phyloP scores from a whole-genome alignment of 2,888 invertebrate species.

The Colostygia pectinataria region DNA sequence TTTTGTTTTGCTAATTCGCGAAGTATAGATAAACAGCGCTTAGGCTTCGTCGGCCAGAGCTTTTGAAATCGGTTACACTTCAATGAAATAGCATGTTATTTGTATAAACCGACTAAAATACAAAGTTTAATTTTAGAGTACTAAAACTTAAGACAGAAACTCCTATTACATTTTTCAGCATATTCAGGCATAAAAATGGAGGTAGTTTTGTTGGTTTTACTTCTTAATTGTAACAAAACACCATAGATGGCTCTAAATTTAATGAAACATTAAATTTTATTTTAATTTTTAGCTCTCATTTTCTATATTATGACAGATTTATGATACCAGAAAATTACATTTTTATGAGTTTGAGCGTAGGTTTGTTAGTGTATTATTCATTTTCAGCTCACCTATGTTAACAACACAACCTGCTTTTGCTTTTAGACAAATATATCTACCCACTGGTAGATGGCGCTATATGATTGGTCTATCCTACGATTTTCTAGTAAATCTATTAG shows the following conservation, averaged over 20 bases:
- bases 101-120: slow-evolving; percentile 42
- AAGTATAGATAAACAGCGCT: slow-evolving; percentile 1
- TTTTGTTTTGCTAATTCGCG: slow-evolving; percentile 40
- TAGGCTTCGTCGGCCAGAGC: slow-evolving; percentile 10
- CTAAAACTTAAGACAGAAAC: not conserved
- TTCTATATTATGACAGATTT: no score
- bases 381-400: no score
- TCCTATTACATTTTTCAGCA: slow-evolving; percentile 22
- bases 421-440: no score
- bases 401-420: no score
- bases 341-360: no score
- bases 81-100: slow-evolving; percentile 34
- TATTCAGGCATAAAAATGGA: not conserved
- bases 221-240: slow-evolving; percentile 27
- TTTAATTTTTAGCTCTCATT: no score
- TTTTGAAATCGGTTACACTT: slow-evolving; percentile 42
- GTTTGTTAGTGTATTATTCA: no score
- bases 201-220: slow-evolving; percentile 15
- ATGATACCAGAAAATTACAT: no score
- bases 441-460: no score
- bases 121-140: slow-evolving; percentile 24
- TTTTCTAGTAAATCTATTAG: no score
- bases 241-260: slow-evolving; percentile 9
- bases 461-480: no score
- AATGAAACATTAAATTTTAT: no score